Percentiles rank a stretch among this genome's conserved stretches.
Conservation (phyloP, 2,113 vertebrate genomes). For the Dissostichus mawsoni region DNA sequence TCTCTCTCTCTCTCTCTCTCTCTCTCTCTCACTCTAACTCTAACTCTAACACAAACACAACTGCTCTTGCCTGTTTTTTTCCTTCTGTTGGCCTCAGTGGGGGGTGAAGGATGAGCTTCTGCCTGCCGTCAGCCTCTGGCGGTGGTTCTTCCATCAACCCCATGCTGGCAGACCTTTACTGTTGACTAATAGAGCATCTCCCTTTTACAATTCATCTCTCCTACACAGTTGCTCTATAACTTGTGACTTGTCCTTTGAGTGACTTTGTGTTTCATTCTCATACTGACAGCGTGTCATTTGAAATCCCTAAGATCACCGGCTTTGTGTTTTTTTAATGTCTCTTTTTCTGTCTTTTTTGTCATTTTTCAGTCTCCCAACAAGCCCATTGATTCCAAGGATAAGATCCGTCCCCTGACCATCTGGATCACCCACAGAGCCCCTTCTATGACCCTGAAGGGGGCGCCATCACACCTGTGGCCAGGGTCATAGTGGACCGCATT, state of each 20-base stretch:
- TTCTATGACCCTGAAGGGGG: constrained; percentile 99
- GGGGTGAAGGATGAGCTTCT: constrained; percentile 63
- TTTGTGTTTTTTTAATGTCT: not conserved
- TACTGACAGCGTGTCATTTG: constrained; percentile 34
- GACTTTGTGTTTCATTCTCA: constrained; percentile 46
- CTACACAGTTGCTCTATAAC: constrained; percentile 46
- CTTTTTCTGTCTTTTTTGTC: constrained; percentile 28
- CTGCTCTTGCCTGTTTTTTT: constrained; percentile 3
- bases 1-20: constrained; percentile 9
- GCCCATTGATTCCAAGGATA: constrained; percentile 90
- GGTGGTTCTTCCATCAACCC: constrained; percentile 66
- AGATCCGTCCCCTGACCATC: constrained; percentile 95
- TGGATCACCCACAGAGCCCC: constrained; percentile 98
- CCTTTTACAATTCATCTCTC: constrained; percentile 47
- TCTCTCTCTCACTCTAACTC: constrained; percentile 2
- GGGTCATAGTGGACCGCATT: constrained; percentile 95
- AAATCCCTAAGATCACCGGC: constrained; percentile 31
- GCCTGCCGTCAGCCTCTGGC: constrained; percentile 70
- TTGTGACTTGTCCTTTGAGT: constrained; percentile 56
- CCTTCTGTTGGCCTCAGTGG: constrained; percentile 54
- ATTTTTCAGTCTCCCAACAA: constrained; percentile 93
- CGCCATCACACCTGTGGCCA: constrained; percentile 94
- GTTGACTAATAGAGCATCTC: constrained; percentile 69
- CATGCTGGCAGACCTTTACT: constrained; percentile 76
- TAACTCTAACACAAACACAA: constrained; percentile 47